These are phyloP conservation scores for Nyctereutes procyonoides DNA, from an alignment of 2,113 vertebrate species.

Conservation along the genomic window DNA sequence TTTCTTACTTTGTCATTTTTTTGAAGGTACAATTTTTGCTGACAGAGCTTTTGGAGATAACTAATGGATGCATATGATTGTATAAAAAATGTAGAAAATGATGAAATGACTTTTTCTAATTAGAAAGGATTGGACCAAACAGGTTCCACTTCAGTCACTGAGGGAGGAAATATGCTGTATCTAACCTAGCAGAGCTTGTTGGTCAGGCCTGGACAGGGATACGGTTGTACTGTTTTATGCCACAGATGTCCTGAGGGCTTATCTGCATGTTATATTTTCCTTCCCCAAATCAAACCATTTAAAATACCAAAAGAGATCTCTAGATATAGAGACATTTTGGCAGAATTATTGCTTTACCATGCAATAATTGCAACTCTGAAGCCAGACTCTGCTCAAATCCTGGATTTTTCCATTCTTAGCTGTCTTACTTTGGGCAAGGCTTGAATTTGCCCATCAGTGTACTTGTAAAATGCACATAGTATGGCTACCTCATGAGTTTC, in stretches of 20 bases:
- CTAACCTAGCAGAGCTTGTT: neutral
- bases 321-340: neutral
- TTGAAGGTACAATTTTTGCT: conserved; percentile 51
- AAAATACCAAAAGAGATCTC: neutral
- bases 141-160: neutral
- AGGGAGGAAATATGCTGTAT: neutral
- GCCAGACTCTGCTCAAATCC: neutral
- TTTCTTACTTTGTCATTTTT: conserved; percentile 57
- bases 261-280: neutral
- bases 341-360: neutral
- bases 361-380: neutral
- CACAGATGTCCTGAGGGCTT: neutral
- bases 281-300: neutral
- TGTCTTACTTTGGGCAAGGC: neutral
- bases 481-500: neutral
- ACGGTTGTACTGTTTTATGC: neutral
- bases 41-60: conserved; percentile 54
- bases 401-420: neutral
- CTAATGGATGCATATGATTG: conserved; percentile 53
- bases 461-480: neutral
- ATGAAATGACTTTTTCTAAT: conserved; percentile 50
- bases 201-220: neutral
- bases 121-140: neutral
- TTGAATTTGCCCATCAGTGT: neutral
- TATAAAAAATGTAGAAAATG: conserved; percentile 12